Percentiles rank a stretch among this genome's conserved stretches.
Evolutionary conservation across 2,888 invertebrate genomes (phyloP).

Genomic region (Drosophila gaucha): DNA sequence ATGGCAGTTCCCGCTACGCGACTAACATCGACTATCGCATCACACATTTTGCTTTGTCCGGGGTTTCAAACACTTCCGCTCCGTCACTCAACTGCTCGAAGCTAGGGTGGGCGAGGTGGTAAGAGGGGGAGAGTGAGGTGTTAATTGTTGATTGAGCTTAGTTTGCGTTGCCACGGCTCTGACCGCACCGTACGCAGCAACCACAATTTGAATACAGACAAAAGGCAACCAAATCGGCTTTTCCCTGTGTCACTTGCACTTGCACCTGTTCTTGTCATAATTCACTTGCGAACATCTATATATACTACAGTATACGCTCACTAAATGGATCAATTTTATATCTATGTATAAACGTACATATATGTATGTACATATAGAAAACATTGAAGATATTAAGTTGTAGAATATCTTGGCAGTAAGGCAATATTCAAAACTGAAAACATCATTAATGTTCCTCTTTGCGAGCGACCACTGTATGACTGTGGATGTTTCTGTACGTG

Average conservation of each 20-base stretch:
- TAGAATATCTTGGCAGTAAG: too few species aligned
- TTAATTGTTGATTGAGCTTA: conserved; percentile 46
- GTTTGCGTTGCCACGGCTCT: conserved; percentile 21
- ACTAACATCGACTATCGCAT: conserved; percentile 55
- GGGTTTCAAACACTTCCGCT: conserved; percentile 65
- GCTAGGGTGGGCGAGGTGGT: background rate
- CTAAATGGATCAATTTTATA: background rate
- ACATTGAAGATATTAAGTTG: too few species aligned
- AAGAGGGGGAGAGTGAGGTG: background rate
- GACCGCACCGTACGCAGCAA: conserved; percentile 15
- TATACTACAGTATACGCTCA: background rate
- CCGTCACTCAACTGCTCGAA: conserved; percentile 42
- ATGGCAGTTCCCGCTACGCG: conserved; percentile 22
- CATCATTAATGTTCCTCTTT: background rate
- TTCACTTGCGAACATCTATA: conserved; percentile 7
- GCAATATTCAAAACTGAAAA: background rate
- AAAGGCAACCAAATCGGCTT: conserved; percentile 11
- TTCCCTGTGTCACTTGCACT: conserved; percentile 25
- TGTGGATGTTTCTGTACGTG: conserved; percentile 1
- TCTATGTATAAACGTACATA: background rate
- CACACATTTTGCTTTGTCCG: conserved; percentile 56
- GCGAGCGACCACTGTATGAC: background rate
- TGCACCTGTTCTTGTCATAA: conserved; percentile 35
- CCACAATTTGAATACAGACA: conserved; percentile 26
- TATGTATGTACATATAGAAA: too few species aligned